Conservation (phyloP, 2,888 invertebrate genomes). For the Eupithecia tripunctaria region DNA sequence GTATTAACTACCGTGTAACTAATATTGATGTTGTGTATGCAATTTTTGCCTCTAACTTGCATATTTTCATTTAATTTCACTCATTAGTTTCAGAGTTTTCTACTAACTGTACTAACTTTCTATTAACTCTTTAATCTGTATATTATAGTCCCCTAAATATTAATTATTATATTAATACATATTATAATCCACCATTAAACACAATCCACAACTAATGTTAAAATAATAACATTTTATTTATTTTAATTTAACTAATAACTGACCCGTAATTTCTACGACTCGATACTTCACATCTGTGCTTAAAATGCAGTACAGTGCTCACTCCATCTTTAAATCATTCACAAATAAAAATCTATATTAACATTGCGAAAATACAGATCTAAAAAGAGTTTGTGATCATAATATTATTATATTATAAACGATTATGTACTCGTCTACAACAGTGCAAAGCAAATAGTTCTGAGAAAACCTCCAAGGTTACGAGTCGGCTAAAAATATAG, state of each 20-base stretch:
- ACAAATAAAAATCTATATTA: conserved; percentile 37
- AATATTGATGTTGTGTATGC: conserved; percentile 25
- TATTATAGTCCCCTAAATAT: background rate
- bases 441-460: conserved; percentile 1
- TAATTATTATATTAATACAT: background rate
- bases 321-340: conserved; percentile 34
- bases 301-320: conserved; percentile 33
- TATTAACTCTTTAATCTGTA: background rate
- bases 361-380: conserved; percentile 64
- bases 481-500: conserved; percentile 7
- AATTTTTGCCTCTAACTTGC: conserved; percentile 16
- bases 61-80: conserved; percentile 2
- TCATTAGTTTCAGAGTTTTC: conserved; percentile 8
- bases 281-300: conserved; percentile 28
- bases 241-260: conserved; percentile 43
- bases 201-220: background rate
- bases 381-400: conserved; percentile 34
- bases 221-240: conserved; percentile 17
- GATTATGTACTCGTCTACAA: background rate
- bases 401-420: conserved; percentile 8
- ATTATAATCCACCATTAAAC: background rate
- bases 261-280: conserved; percentile 65
- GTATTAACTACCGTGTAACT: conserved; percentile 16
- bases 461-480: conserved; percentile 18
- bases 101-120: no score